Evolutionary conservation across 2,797 vertebrate genomes (phyloP), one percentile per base, ranked within the genome.

Genomic region (Oryzias sinensis): DNA sequence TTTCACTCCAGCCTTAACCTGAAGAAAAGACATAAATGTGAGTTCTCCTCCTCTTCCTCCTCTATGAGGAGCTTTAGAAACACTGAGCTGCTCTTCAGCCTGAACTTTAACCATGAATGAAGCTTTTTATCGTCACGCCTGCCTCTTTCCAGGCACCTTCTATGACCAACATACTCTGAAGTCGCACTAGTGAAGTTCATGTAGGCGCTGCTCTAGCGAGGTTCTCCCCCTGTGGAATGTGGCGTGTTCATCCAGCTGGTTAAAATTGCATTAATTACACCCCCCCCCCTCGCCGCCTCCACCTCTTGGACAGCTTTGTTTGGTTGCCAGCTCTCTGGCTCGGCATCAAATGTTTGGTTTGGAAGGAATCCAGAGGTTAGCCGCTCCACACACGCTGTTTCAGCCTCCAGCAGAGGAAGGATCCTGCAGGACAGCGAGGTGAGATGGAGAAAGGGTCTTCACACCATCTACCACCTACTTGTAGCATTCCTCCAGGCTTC

Each of bases 361-460:
- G 51, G 58, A 53, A 22, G 41, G n/a, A 74, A 13, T 17, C 33
- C 53, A 16, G 1, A 17, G 44, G 41, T 63, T 56, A 61, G 22
- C 64, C 53, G 5, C 45, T 55, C 73, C 65, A 74, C 59, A 57
- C 56, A 71, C 5, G 25, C 13, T 1, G 63, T 20, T 45, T 45
- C 27, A 68, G 49, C 72, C 56, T 51, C 47, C 17, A 9, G 27
- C 43, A 33, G 24, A 41, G 13, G 33, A 33, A 55, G 65, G 77
- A 79, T 72, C 72, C 74, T 59, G 61, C 57, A 44, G 76, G 81
- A 79, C 57, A 45, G 45, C 74, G 76, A 72, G 87, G 83, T 72
- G 42, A 65, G 66, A 27, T 18, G 52, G 60, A 48, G 24, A 24
- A 18, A 24, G 9, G 69, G 64, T 51, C 51, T 53, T 33, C 40